phyloP scores from a whole-genome alignment of 2,797 vertebrate species.

The Liasis olivaceus region DNA sequence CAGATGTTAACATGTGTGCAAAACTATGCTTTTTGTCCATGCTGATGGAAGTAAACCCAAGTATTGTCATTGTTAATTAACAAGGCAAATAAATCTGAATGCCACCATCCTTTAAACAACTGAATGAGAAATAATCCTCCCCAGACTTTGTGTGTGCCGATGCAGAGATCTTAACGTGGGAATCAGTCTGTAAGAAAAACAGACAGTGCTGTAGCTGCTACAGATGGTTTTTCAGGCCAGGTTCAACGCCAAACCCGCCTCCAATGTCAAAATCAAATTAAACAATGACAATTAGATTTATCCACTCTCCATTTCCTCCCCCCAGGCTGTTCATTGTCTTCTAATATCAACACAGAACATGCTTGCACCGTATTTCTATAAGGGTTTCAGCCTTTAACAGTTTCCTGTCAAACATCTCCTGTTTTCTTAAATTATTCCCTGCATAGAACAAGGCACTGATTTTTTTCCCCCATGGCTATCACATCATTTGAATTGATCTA shows the following conservation, averaged over 20 bases:
- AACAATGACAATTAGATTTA: conserved; percentile 14
- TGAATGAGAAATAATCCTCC: neutral
- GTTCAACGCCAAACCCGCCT: conserved; percentile 2
- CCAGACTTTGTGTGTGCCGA: neutral
- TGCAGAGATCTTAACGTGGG: neutral
- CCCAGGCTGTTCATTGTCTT: neutral
- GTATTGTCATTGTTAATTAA: conserved; percentile 20
- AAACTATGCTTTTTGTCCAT: neutral
- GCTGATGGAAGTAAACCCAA: neutral
- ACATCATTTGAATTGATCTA: neutral
- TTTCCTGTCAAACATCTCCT: neutral
- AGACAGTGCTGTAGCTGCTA: neutral
- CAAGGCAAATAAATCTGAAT: conserved; percentile 18
- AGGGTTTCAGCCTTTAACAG: neutral
- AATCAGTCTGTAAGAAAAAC: conserved; percentile 4
- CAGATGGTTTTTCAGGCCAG: conserved; percentile 11
- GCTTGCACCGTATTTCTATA: neutral
- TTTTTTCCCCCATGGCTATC: neutral
- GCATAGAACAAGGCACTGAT: neutral
- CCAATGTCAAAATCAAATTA: conserved; percentile 15
- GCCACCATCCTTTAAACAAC: conserved; percentile 24
- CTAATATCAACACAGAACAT: neutral
- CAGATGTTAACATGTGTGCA: neutral
- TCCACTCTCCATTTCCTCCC: neutral
- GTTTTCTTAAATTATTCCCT: neutral